A percentile compares a stretch with the other conserved stretches of the same genome.
Conservation (phyloP, 2,113 vertebrate genomes). For the Casuarius casuarius region DNA sequence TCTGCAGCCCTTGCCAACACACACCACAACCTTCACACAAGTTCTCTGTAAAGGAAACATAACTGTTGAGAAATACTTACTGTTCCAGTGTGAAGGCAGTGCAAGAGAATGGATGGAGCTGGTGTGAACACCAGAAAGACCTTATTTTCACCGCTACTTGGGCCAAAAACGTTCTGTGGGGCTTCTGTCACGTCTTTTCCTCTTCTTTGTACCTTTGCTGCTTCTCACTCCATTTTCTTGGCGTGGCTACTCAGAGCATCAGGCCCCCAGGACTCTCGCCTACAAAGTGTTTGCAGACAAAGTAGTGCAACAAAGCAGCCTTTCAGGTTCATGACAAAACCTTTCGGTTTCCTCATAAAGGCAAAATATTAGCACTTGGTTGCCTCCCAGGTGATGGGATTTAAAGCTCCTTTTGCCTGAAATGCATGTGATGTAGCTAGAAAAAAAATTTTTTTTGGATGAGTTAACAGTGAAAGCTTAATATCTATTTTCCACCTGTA, state of each 20-base stretch:
- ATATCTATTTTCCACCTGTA: neutral
- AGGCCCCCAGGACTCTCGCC: neutral
- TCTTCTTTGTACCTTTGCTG: neutral
- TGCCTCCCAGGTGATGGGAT: constrained; percentile 53
- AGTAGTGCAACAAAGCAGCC: neutral
- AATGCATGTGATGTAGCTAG: neutral
- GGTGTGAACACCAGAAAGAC: neutral
- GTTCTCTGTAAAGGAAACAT: neutral
- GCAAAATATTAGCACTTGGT: neutral
- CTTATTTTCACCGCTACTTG: neutral
- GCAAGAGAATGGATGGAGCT: neutral
- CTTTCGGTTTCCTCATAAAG: neutral
- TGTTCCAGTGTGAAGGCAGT: neutral
- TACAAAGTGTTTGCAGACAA: neutral
- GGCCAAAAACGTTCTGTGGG: neutral
- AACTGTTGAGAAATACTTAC: neutral
- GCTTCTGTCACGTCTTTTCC: neutral
- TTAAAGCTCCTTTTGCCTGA: constrained; percentile 28
- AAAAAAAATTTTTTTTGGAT: neutral
- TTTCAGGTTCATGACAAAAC: neutral
- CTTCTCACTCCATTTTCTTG: neutral
- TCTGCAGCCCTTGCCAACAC: neutral
- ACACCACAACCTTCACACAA: neutral
- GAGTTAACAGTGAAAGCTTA: neutral
- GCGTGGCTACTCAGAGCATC: neutral